Evolutionary conservation across 1,140 invertebrate species (phyloP).

Genomic region (Hypothenemus hampei): DNA sequence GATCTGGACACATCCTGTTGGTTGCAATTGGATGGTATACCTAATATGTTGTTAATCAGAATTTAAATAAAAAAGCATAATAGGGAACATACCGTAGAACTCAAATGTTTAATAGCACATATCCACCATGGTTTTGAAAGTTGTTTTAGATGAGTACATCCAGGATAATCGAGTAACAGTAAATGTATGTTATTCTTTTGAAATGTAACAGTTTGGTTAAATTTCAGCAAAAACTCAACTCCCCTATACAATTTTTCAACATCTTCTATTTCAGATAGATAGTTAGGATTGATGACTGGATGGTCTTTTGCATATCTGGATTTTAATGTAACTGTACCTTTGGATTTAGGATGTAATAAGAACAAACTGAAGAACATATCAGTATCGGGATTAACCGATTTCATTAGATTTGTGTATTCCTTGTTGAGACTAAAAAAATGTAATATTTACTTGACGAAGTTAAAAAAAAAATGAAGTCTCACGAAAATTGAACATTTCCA

Average conservation of each 20-base stretch:
- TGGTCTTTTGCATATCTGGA: constrained; percentile 64
- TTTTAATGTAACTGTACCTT: constrained; percentile 61
- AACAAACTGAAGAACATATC: too few species aligned
- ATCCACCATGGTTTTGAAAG: constrained; percentile 9
- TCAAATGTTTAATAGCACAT: constrained; percentile 8
- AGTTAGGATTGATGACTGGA: constrained; percentile 74
- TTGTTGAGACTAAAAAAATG: too few species aligned
- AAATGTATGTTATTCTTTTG: not conserved
- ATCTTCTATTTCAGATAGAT: constrained; percentile 58
- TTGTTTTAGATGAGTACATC: not conserved
- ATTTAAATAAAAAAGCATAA: not conserved
- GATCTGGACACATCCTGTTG: constrained; percentile 56
- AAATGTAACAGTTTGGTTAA: constrained; percentile 56
- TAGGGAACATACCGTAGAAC: constrained; percentile 1
- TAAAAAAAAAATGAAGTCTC: too few species aligned
- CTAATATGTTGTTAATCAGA: not conserved
- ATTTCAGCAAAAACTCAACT: constrained; percentile 52
- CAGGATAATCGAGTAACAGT: not conserved
- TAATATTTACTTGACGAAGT: too few species aligned
- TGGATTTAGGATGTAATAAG: constrained; percentile 70
- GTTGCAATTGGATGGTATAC: constrained; percentile 51
- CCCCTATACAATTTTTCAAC: constrained; percentile 57
- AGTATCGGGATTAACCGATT: too few species aligned
- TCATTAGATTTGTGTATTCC: too few species aligned
- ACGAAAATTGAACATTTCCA: too few species aligned